Conservation (phyloP, 2,113 vertebrate species). For the Ancistrus triradiatus region DNA sequence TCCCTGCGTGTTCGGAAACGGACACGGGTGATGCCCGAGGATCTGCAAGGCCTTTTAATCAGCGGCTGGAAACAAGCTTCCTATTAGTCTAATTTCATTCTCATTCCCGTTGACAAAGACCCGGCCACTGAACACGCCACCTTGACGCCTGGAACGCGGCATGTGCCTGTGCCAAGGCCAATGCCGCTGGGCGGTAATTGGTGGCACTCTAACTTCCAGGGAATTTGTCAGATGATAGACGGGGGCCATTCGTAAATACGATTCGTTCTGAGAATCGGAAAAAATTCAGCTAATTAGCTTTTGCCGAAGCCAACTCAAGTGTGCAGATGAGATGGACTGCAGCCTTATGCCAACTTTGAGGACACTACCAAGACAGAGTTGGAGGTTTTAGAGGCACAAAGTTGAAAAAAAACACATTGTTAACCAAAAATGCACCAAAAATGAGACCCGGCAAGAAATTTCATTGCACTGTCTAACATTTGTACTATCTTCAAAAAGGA, state of each 20-base stretch:
- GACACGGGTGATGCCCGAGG: constrained; percentile 85
- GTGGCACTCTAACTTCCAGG: constrained; percentile 83
- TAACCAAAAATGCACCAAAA: too few relatives aligned
- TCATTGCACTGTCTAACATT: too few relatives aligned
- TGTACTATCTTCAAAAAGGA: too few relatives aligned
- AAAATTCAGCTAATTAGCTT: constrained; percentile 74
- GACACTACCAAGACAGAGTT: constrained; percentile 43
- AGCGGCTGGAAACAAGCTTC: constrained; percentile 83
- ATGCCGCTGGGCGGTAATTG: constrained; percentile 84
- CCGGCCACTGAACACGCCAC: constrained; percentile 80
- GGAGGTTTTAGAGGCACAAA: background rate
- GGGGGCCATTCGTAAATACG: constrained; percentile 76
- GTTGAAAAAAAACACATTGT: too few relatives aligned
- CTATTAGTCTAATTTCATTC: constrained; percentile 93
- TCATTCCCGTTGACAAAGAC: constrained; percentile 77
- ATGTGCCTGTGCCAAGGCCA: constrained; percentile 60
- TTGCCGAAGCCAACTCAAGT: constrained; percentile 61
- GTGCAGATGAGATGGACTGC: constrained; percentile 57
- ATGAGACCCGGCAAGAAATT: too few relatives aligned
- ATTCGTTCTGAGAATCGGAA: constrained; percentile 74
- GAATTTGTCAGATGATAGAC: constrained; percentile 82
- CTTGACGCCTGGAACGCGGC: constrained; percentile 87
- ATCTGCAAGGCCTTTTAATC: constrained; percentile 88
- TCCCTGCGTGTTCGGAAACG: constrained; percentile 74
- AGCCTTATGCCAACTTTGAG: constrained; percentile 55